These are phyloP conservation scores for Volucella bombylans DNA, from an alignment of 2,888 invertebrate species.

Conservation along the genomic window DNA sequence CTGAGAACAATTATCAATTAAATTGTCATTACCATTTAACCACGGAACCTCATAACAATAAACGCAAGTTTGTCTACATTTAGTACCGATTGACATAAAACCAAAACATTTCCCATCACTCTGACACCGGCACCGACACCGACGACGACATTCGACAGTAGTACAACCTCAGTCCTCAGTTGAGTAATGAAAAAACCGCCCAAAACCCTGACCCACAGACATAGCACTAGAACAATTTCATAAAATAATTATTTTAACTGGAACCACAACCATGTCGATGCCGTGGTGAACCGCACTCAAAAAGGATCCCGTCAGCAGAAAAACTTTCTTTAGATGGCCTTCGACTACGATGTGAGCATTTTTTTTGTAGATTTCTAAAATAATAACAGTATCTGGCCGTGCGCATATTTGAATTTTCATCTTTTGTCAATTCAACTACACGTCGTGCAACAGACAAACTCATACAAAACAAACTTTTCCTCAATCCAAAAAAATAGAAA, in stretches of 20 bases:
- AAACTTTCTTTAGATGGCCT: background rate
- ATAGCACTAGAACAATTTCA: conserved; percentile 20
- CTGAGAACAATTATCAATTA: conserved; percentile 5
- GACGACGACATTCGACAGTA: background rate
- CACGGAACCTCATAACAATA: conserved; percentile 7
- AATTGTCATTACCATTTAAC: conserved; percentile 2
- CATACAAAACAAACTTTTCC: conserved; percentile 62
- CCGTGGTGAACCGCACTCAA: conserved; percentile 7
- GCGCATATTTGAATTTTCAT: conserved; percentile 25
- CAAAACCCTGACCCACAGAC: background rate
- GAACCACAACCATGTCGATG: conserved; percentile 5
- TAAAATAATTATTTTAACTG: conserved; percentile 38
- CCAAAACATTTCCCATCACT: conserved; percentile 21
- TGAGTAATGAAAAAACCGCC: background rate
- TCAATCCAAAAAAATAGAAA: background rate
- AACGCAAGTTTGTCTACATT: conserved; percentile 21
- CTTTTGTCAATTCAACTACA: conserved; percentile 22
- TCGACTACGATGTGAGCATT: background rate
- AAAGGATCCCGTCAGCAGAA: background rate
- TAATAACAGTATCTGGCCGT: conserved; percentile 7
- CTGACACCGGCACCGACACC: conserved; percentile 19
- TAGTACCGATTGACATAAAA: conserved; percentile 5
- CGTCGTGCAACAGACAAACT: conserved; percentile 55
- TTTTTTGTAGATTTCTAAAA: too few relatives aligned
- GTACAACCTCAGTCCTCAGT: background rate